A percentile compares a stretch with the other conserved stretches of the same genome.
These are phyloP conservation scores for Argynnis bischoffii DNA, from an alignment of 2,888 invertebrate genomes.

Conservation along the genomic window DNA sequence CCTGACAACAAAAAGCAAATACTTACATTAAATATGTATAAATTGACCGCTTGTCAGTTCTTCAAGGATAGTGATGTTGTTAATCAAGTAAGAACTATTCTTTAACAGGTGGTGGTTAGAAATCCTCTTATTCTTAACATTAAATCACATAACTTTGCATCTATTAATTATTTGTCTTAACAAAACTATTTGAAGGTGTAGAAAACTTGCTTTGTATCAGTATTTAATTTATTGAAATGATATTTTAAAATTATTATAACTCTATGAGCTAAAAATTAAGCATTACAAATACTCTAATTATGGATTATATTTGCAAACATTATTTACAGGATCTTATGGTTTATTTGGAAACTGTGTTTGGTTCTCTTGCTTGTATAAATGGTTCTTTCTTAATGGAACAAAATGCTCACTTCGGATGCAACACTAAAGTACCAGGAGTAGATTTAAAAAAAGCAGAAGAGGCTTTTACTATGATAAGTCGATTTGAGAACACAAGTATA, in stretches of 20 bases:
- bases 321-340: conserved; percentile 81
- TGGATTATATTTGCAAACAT: background rate
- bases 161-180: too few relatives aligned
- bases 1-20: conserved; percentile 85
- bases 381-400: conserved; percentile 90
- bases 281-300: background rate
- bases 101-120: background rate
- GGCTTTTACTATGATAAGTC: conserved; percentile 87
- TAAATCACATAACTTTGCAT: too few relatives aligned
- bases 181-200: too few relatives aligned
- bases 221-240: background rate
- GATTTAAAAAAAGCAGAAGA: conserved; percentile 86
- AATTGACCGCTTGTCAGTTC: conserved; percentile 82
- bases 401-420: conserved; percentile 89
- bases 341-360: conserved; percentile 92
- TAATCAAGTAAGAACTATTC: conserved; percentile 75
- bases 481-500: conserved; percentile 87
- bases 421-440: conserved; percentile 90
- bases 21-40: conserved; percentile 82
- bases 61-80: conserved; percentile 84
- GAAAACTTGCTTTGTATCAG: too few relatives aligned
- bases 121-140: too few relatives aligned
- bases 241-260: too few relatives aligned
- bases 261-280: background rate
- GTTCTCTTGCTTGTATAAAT: conserved; percentile 93